These are phyloP conservation scores for Stylophora pistillata DNA, from an alignment of 64 coral and sea anemone genomes.

Conservation along the genomic window DNA sequence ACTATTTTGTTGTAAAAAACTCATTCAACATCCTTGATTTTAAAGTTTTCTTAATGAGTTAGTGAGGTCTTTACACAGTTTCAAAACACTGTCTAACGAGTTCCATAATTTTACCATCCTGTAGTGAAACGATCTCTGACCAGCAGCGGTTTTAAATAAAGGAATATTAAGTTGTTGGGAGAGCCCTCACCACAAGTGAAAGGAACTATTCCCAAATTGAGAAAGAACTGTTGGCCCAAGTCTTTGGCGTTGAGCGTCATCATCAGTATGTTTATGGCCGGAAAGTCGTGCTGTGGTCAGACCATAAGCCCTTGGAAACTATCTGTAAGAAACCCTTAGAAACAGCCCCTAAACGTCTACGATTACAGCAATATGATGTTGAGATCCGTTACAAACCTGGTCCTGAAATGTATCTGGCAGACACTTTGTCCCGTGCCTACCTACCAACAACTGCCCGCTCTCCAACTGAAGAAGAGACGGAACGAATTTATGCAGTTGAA, in stretches of 20 bases:
- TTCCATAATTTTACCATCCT: no score
- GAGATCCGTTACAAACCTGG: neutral
- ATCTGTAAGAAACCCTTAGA: neutral
- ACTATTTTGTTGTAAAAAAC: no score
- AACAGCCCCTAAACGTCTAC: constrained; percentile 7
- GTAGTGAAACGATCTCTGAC: no score
- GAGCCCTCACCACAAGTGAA: constrained; percentile 19
- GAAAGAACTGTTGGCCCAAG: constrained; percentile 45
- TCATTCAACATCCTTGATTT: no score
- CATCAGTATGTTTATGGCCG: constrained; percentile 25
- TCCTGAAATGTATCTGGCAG: neutral
- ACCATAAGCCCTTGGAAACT: constrained; percentile 10
- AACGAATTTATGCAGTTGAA: neutral
- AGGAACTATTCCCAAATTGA: constrained; percentile 52
- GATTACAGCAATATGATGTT: neutral
- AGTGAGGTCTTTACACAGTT: no score
- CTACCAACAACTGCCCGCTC: neutral
- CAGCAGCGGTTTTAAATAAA: no score
- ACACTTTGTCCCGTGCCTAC: neutral
- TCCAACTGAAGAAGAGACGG: neutral
- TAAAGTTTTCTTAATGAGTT: no score
- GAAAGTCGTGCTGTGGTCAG: constrained; percentile 37
- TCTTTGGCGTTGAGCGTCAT: constrained; percentile 28
- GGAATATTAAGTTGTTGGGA: no score
- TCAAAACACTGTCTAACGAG: no score